phyloP scores from a whole-genome alignment of 2,113 vertebrate genomes.

The Chaetops frenatus region DNA sequence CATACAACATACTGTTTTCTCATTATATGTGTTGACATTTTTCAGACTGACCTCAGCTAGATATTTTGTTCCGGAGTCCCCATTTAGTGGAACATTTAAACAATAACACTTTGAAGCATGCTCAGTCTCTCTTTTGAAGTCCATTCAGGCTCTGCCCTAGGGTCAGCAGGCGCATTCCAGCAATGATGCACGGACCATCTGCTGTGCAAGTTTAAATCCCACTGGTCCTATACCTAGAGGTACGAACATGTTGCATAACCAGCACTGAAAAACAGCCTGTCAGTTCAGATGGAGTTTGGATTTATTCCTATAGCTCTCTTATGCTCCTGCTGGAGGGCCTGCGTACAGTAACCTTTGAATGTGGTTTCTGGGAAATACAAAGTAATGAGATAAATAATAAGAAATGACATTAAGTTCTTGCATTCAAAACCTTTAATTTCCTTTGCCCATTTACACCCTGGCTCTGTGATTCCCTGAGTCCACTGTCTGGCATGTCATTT shows the following conservation, averaged over 20 bases:
- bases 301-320: slow-evolving; percentile 35
- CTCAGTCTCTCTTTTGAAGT: slow-evolving; percentile 62
- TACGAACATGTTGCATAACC: slow-evolving; percentile 53
- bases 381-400: slow-evolving; percentile 9
- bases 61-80: slow-evolving; percentile 67
- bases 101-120: slow-evolving; percentile 65
- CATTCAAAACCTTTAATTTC: not conserved
- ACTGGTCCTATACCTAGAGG: slow-evolving; percentile 47
- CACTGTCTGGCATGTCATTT: not conserved
- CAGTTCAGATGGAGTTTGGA: not conserved
- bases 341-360: not conserved
- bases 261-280: slow-evolving; percentile 44
- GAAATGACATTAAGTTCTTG: not conserved
- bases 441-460: not conserved
- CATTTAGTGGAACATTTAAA: slow-evolving; percentile 66
- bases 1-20: slow-evolving; percentile 47
- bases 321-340: slow-evolving; percentile 19
- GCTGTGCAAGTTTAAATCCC: slow-evolving; percentile 60
- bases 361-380: not conserved
- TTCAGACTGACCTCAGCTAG: slow-evolving; percentile 56
- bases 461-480: not conserved
- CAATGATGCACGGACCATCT: slow-evolving; percentile 54
- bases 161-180: slow-evolving; percentile 60
- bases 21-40: slow-evolving; percentile 60
- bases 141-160: slow-evolving; percentile 60